phyloP scores from a whole-genome alignment of 2,797 vertebrate species.

The Phylloscopus collybita region DNA sequence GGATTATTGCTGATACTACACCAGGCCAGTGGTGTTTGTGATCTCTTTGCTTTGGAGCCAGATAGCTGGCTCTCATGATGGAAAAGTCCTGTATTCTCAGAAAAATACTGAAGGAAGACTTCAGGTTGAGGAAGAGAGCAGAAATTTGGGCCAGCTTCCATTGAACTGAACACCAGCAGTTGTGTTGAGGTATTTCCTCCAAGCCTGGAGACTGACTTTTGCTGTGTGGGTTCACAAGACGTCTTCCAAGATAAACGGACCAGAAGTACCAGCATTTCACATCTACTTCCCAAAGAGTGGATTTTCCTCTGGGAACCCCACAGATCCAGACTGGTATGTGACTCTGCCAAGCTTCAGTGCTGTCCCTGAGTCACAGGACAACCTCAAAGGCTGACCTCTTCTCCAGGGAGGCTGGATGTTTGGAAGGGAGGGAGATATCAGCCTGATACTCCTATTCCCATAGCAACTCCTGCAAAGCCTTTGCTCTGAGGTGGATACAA shows the following conservation, averaged over 20 bases:
- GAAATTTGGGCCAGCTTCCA: not conserved
- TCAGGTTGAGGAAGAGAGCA: not conserved
- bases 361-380: not conserved
- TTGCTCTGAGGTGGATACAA: not conserved
- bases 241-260: not conserved
- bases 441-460: not conserved
- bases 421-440: not conserved
- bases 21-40: not conserved
- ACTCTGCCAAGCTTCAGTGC: not conserved
- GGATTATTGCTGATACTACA: not conserved
- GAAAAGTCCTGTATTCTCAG: not conserved
- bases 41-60: not conserved
- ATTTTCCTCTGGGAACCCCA: not conserved
- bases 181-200: not conserved
- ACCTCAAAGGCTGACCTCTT: not conserved
- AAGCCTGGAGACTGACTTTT: not conserved
- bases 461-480: not conserved
- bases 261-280: not conserved
- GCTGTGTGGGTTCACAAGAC: not conserved
- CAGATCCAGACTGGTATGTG: not conserved
- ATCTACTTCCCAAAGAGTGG: not conserved
- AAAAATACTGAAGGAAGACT: not conserved
- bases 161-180: not conserved
- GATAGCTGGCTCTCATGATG: not conserved
- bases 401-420: not conserved